Evolutionary conservation across 2,888 invertebrate genomes (phyloP).

Genomic region (Branchipolynoe longqiensis): DNA sequence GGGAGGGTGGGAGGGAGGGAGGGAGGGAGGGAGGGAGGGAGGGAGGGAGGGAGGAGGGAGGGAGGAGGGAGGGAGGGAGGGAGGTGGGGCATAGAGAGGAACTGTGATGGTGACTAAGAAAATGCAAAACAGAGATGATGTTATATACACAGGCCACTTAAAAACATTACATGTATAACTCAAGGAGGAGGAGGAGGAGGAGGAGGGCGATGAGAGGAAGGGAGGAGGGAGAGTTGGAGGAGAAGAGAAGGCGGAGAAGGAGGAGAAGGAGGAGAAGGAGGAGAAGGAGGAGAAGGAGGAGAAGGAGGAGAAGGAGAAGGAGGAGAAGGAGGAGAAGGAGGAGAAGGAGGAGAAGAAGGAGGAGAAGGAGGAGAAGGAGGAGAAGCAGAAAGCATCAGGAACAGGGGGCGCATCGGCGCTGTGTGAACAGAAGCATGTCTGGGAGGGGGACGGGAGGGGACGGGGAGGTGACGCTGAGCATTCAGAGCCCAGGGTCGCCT

Average conservation of each 20-base stretch:
- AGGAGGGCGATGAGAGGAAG: too few species aligned
- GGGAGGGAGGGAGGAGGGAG: neutral
- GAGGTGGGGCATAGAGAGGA: too few species aligned
- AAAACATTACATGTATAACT: neutral
- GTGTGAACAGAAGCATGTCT: neutral
- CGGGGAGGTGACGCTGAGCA: constrained; percentile 2
- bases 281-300: neutral
- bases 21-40: neutral
- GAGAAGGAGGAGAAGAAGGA: neutral
- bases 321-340: neutral
- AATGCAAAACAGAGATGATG: too few species aligned
- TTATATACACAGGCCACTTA: too few species aligned
- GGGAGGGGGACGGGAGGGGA: neutral
- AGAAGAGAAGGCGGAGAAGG: neutral
- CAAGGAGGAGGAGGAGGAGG: neutral
- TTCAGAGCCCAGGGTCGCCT: neutral
- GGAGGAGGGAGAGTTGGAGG: neutral
- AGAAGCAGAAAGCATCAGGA: too few species aligned
- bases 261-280: neutral
- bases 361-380: neutral
- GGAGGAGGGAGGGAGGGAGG: neutral
- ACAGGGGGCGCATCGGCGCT: neutral
- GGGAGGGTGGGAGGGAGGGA: neutral
- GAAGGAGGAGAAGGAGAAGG: neutral
- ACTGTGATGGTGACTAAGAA: too few species aligned